Evolutionary conservation across 92 coral and sea anemone genomes (phyloP), one percentile per base, ranked within the genome.

Genomic region (Porites evermanni): DNA sequence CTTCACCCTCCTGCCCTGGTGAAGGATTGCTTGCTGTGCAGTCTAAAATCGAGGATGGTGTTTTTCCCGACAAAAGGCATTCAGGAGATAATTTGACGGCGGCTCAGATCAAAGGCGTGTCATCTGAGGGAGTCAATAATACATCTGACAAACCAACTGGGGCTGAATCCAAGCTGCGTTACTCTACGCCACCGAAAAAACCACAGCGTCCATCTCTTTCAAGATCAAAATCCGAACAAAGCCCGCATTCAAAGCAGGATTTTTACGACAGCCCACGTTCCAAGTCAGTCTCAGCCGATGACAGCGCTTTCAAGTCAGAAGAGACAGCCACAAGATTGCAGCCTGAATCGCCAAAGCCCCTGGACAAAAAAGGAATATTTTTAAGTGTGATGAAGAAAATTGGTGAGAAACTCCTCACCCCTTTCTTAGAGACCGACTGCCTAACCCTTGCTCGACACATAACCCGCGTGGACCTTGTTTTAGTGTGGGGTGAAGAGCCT

Each of bases 371-470:
- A 60, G 89, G 92, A 64, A 95, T 96, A 58, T 93, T 93, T 83
- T 87, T 91, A 58, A 94, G 88, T 52, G 98, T 96, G 59, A 79
- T 96, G 65, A 88, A 92, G 84, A 93, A 91, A 82, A 91, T 96
- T 76, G 83, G 94, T 47, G 91, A 94, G 64, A 71, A 87, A 53
- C 78, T 96, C 6, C 91, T 95, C 44, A 53, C 78, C 52, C 98
- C 98, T 3, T 93, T 95, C 67, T 68, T 91, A 58, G 85, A 79
- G 74, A 81, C 88, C 50, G 97, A 95, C 72, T 91, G 96, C 59
- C 88, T 89, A 18, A 91, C 91, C 65, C 96, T 96, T 53, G 99
- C 99, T 17, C 93, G 98, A 65, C 98, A 97, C 85, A 79, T 97
- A 89, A 97, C 99, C 1, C 94, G 93, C 11, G 92, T 90, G 50